Percentiles rank a stretch among this genome's conserved stretches.
Conservation (phyloP, 2,797 vertebrate species). For the Onychomys leucogaster region DNA sequence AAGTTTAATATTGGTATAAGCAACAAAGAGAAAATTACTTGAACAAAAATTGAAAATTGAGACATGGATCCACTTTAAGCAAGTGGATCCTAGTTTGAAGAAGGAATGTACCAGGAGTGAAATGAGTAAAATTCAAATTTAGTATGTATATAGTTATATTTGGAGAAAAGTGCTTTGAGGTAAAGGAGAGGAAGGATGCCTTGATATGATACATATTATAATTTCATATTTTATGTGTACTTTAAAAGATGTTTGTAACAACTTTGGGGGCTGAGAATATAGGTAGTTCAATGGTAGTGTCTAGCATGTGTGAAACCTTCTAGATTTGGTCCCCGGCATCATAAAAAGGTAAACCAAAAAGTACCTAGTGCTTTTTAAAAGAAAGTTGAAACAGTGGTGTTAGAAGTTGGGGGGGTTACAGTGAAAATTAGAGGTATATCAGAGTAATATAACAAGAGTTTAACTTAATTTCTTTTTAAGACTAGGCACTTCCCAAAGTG, state of each 20-base stretch:
- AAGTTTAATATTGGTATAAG: background rate
- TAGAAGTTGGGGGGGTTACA: background rate
- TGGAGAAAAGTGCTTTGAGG: background rate
- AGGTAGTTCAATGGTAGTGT: background rate
- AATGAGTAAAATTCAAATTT: background rate
- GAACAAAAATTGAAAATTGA: background rate
- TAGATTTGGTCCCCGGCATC: background rate
- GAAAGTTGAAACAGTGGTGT: background rate
- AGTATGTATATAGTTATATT: background rate
- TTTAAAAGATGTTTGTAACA: background rate
- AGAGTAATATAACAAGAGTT: background rate
- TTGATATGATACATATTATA: background rate
- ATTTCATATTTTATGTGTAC: background rate
- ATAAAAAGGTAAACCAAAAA: background rate
- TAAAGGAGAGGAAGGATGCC: background rate
- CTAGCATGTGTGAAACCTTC: background rate
- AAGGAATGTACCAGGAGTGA: background rate
- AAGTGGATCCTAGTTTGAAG: background rate
- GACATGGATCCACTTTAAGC: background rate
- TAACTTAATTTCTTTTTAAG: background rate
- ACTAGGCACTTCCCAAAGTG: background rate
- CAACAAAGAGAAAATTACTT: background rate
- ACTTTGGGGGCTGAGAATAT: background rate
- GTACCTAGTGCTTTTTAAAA: background rate
- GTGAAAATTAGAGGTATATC: background rate